Percentiles rank a stretch among this genome's conserved stretches.
These are phyloP conservation scores for Lithobates pipiens DNA, from an alignment of 2,797 vertebrate species.

Conservation along the genomic window DNA sequence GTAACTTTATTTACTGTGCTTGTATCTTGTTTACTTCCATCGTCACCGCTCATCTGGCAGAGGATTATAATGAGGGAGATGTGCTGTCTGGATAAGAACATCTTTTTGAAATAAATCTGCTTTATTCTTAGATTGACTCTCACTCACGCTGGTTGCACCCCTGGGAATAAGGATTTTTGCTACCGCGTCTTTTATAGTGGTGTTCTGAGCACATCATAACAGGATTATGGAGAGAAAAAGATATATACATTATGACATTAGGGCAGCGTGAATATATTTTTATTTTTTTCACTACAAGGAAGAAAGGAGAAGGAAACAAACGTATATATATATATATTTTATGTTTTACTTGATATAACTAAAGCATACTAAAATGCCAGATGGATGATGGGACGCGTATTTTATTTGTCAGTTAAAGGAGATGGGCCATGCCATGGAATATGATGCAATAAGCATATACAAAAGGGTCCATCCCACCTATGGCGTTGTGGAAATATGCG, in stretches of 20 bases:
- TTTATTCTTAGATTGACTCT: slow-evolving; percentile 29
- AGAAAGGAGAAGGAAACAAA: not conserved
- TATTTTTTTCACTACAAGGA: not conserved
- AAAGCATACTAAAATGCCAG: not conserved
- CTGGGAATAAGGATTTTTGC: slow-evolving; percentile 1
- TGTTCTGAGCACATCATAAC: slow-evolving; percentile 28
- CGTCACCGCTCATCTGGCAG: not conserved
- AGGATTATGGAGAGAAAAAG: slow-evolving; percentile 1
- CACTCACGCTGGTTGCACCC: slow-evolving; percentile 1
- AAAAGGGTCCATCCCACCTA: too few species aligned
- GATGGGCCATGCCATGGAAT: not conserved
- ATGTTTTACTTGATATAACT: not conserved
- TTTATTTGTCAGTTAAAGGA: not conserved
- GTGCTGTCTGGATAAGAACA: not conserved
- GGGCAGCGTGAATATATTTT: not conserved
- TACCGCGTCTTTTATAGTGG: not conserved
- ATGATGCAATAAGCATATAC: too few species aligned
- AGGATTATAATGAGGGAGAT: slow-evolving; percentile 5
- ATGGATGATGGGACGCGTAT: not conserved
- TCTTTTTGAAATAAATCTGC: slow-evolving; percentile 25
- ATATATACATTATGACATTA: slow-evolving; percentile 17
- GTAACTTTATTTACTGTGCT: not conserved
- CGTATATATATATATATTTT: too few species aligned
- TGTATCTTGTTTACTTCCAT: not conserved
- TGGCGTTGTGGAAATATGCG: too few species aligned